Conservation (phyloP, 2,888 invertebrate genomes). For the Agonopterix heracliana region DNA sequence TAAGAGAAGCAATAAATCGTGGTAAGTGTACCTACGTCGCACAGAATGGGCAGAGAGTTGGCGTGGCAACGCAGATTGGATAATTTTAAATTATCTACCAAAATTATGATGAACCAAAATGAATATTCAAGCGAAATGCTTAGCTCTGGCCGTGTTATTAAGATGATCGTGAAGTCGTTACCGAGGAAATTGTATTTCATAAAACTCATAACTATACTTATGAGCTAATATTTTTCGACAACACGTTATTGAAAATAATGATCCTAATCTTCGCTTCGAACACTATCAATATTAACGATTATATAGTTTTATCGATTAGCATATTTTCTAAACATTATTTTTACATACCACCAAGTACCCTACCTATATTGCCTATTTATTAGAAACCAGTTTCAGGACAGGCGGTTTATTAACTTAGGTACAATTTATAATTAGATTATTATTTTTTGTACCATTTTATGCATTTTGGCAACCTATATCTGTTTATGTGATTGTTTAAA, state of each 20-base stretch:
- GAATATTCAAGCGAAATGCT: slow-evolving; percentile 73
- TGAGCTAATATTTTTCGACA: slow-evolving; percentile 70
- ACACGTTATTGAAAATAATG: slow-evolving; percentile 65
- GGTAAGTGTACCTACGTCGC: slow-evolving; percentile 28
- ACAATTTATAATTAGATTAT: no score
- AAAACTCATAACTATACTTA: slow-evolving; percentile 72
- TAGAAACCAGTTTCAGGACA: no score
- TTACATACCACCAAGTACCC: no score
- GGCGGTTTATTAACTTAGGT: no score
- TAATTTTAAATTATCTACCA: slow-evolving; percentile 69
- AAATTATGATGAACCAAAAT: slow-evolving; percentile 71
- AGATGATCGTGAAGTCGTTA: slow-evolving; percentile 72
- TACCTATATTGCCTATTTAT: no score
- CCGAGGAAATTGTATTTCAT: slow-evolving; percentile 71
- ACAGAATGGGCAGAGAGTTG: slow-evolving; percentile 16
- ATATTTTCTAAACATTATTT: no score
- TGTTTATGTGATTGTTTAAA: no score
- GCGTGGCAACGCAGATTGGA: slow-evolving; percentile 46
- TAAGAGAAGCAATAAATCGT: slow-evolving; percentile 56
- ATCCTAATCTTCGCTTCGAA: slow-evolving; percentile 25
- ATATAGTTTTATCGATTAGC: slow-evolving; percentile 17
- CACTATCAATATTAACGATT: slow-evolving; percentile 11
- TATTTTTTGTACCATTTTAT: no score
- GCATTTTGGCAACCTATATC: no score
- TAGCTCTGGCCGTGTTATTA: slow-evolving; percentile 66